Conservation (phyloP, 2,888 invertebrate species). For the Drosophila merina region DNA sequence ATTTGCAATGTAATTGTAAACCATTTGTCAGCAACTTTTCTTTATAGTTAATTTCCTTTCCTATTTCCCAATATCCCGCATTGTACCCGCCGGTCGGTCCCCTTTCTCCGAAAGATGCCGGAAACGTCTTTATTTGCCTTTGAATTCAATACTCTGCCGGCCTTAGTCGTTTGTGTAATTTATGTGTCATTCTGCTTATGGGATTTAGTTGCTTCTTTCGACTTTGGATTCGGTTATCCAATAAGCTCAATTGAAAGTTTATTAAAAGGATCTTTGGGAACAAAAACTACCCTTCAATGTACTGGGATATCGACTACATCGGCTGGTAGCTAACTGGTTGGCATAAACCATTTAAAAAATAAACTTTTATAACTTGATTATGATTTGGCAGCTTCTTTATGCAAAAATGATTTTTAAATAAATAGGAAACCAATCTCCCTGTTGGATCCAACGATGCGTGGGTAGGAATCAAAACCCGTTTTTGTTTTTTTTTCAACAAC, state of each 20-base stretch:
- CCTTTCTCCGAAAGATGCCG: constrained; percentile 57
- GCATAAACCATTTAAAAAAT: constrained; percentile 35
- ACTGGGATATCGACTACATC: neutral
- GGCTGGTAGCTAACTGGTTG: constrained; percentile 4
- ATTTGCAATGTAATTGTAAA: constrained; percentile 71
- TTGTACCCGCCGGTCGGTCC: neutral
- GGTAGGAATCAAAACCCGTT: constrained; percentile 31
- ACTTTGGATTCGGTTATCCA: constrained; percentile 3
- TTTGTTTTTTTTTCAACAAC: constrained; percentile 17
- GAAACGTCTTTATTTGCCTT: constrained; percentile 74
- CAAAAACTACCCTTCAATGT: neutral
- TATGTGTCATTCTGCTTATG: constrained; percentile 59
- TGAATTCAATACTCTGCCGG: constrained; percentile 29
- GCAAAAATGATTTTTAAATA: constrained; percentile 24
- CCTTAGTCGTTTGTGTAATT: constrained; percentile 46
- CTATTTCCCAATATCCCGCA: neutral
- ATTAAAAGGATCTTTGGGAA: constrained; percentile 35
- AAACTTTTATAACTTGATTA: constrained; percentile 65
- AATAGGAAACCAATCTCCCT: constrained; percentile 13
- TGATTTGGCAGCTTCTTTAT: constrained; percentile 60
- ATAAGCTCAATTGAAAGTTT: constrained; percentile 54
- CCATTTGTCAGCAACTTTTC: constrained; percentile 78
- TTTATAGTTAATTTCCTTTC: constrained; percentile 59
- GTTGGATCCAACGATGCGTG: constrained; percentile 28
- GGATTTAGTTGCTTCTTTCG: constrained; percentile 49